Evolutionary conservation across 2,888 invertebrate genomes (phyloP).

Genomic region (Exocentrus adspersus): DNA sequence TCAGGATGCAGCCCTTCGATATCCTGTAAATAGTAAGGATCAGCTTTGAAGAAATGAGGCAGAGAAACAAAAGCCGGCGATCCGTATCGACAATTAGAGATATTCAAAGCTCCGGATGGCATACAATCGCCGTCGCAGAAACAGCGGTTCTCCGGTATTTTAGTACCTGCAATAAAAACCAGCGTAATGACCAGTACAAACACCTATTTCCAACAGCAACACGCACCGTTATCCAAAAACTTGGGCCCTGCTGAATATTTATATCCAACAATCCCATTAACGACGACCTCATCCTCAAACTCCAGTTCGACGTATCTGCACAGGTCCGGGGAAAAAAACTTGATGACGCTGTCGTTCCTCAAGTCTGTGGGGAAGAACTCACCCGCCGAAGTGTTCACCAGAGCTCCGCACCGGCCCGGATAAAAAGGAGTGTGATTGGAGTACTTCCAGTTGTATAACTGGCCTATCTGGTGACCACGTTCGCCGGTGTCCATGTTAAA

Average conservation of each 20-base stretch:
- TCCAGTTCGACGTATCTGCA: conserved; percentile 76
- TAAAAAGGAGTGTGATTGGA: conserved; percentile 67
- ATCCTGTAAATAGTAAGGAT: conserved; percentile 71
- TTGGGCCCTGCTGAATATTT: conserved; percentile 73
- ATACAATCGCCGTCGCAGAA: conserved; percentile 79
- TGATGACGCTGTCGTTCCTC: conserved; percentile 69
- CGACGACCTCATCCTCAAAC: conserved; percentile 68
- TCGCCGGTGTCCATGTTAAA: conserved; percentile 81
- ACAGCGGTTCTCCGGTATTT: conserved; percentile 72
- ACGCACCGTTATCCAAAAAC: conserved; percentile 75
- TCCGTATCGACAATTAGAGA: conserved; percentile 81
- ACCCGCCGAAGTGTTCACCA: conserved; percentile 77
- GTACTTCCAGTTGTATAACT: conserved; percentile 78
- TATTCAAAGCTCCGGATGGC: conserved; percentile 79
- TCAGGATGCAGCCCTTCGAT: conserved; percentile 78
- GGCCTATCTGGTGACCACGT: conserved; percentile 74
- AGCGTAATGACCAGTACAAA: no score
- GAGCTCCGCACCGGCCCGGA: conserved; percentile 68
- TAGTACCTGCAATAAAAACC: conserved; percentile 65
- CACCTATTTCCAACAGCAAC: background rate
- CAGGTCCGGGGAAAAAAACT: conserved; percentile 74
- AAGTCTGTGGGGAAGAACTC: conserved; percentile 77
- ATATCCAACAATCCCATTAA: conserved; percentile 72
- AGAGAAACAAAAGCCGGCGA: conserved; percentile 86
- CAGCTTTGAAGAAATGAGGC: conserved; percentile 85